Evolutionary conservation across 2,888 invertebrate genomes (phyloP), one percentile per base, ranked within the genome.

Genomic region (Agriopis leucophaearia): DNA sequence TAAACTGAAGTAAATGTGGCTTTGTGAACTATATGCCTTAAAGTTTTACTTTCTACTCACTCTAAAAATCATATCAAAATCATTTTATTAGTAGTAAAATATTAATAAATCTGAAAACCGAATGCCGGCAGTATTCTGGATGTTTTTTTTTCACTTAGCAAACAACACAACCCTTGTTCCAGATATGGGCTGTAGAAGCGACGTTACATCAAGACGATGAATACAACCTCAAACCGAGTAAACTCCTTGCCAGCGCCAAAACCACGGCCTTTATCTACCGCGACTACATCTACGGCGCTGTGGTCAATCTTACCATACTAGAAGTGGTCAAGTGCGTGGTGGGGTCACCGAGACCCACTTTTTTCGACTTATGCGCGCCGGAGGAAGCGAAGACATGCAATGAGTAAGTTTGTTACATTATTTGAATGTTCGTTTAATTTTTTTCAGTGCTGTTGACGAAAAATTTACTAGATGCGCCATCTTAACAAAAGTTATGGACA

Each of bases 311-410:
- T 44, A 91, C 96, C 48, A 85, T 96, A 10, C 91, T 95, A 16
- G 95, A 96, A 81, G 90, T 95, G 35, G 92, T 95, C 45, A 97
- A 97, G 85, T 94, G 95, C 15, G 87, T 96, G 15, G 94, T 96
- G 5, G 96, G 96, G 0, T 96, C 96, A 58, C 96, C 96, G 0
- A 93, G 97, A 68, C 97, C 97, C 0, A 97, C 96, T 73, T 97
- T 97, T 88, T 94, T 97, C 66, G 96, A 96, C 76, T 94, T 96
- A 0, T 97, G 97, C 83, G 87, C 91, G 73, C 97, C 97, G 5
- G 95, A 95, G 73, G 95, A 87, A 48, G 95, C 95, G 55, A 95
- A 86, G 60, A 95, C 95, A 75, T 97, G 97, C 80, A 94, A 95
- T 73, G 88, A 86, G 92, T 93, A 70, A 87, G 92, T 83, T 66